Evolutionary conservation across 1,140 invertebrate genomes (phyloP).

Genomic region (Drosophila paulistorum): DNA sequence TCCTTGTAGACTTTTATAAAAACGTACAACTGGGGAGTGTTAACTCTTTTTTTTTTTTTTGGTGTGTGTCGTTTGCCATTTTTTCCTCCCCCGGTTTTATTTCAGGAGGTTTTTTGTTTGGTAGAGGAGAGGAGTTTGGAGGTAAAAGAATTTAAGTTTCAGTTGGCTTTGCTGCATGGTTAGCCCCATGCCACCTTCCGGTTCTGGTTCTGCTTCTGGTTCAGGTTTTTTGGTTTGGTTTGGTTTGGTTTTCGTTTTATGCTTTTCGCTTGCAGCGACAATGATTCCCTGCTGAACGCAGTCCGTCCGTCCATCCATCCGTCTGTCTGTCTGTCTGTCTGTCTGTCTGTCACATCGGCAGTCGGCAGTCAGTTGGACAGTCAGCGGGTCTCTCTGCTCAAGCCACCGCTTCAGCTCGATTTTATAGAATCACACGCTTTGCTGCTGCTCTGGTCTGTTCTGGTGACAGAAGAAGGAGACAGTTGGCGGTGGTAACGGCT

Average conservation of each 20-base stretch:
- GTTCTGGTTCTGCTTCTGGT: constrained; percentile 19
- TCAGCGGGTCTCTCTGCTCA: background rate
- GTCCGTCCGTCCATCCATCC: background rate
- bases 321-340: background rate
- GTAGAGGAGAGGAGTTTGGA: background rate
- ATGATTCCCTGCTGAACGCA: constrained; percentile 54
- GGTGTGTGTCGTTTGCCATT: constrained; percentile 11
- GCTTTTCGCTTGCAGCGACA: constrained; percentile 54
- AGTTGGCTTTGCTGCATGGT: constrained; percentile 52
- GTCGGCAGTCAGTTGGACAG: background rate
- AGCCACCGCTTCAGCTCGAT: constrained; percentile 39
- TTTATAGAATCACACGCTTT: constrained; percentile 78
- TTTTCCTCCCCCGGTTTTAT: constrained; percentile 35
- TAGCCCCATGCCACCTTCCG: constrained; percentile 40
- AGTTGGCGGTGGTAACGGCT: background rate
- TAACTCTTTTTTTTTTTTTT: constrained; percentile 52
- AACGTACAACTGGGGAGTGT: constrained; percentile 62
- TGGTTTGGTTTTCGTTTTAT: constrained; percentile 29
- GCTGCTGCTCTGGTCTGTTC: constrained; percentile 39
- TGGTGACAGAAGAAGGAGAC: constrained; percentile 37
- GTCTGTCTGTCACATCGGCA: background rate
- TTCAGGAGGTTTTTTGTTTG: background rate
- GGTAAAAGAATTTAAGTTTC: constrained; percentile 24
- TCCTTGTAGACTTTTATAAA: constrained; percentile 32
- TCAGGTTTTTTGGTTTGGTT: constrained; percentile 12